A percentile compares a stretch with the other conserved stretches of the same genome.
These are phyloP conservation scores for Meloidogyne chitwoodi DNA, from an alignment of 1,140 invertebrate species.

Conservation along the genomic window DNA sequence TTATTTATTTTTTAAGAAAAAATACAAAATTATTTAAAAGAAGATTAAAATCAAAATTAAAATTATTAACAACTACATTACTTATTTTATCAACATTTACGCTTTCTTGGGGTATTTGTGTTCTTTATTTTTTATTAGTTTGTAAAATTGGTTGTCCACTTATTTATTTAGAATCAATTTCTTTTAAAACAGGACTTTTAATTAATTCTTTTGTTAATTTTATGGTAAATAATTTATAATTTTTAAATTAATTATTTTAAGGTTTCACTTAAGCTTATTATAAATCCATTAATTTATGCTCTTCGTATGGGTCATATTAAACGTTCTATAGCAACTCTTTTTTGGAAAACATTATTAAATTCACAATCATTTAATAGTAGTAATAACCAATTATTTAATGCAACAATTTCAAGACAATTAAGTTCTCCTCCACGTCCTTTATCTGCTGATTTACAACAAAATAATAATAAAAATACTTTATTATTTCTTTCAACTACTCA, in stretches of 20 bases:
- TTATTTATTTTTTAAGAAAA: neutral
- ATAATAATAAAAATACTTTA: no score
- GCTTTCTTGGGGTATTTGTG: slow-evolving; percentile 48
- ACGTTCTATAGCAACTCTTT: no score
- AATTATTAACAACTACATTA: slow-evolving; percentile 48
- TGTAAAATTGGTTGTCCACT: slow-evolving; percentile 41
- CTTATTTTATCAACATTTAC: slow-evolving; percentile 49
- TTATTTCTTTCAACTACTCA: no score
- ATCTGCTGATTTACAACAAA: no score
- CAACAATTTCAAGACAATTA: no score
- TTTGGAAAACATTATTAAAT: no score
- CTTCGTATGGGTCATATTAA: slow-evolving; percentile 44
- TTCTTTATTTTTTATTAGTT: slow-evolving; percentile 50
- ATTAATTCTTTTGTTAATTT: slow-evolving; percentile 19
- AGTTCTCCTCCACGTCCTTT: no score
- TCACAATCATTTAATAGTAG: no score
- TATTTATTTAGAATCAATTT: slow-evolving; percentile 33
- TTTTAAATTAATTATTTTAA: slow-evolving; percentile 11
- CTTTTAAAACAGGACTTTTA: slow-evolving; percentile 36
- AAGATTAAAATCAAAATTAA: slow-evolving; percentile 43
- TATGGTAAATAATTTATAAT: no score
- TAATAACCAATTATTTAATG: no score
- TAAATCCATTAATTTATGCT: slow-evolving; percentile 50
- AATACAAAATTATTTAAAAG: neutral
- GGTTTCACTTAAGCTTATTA: slow-evolving; percentile 46